A percentile compares a stretch with the other conserved stretches of the same genome.
These are phyloP conservation scores for Epizoanthus ramosus DNA, from an alignment of 92 coral and sea anemone genomes.

Conservation along the genomic window DNA sequence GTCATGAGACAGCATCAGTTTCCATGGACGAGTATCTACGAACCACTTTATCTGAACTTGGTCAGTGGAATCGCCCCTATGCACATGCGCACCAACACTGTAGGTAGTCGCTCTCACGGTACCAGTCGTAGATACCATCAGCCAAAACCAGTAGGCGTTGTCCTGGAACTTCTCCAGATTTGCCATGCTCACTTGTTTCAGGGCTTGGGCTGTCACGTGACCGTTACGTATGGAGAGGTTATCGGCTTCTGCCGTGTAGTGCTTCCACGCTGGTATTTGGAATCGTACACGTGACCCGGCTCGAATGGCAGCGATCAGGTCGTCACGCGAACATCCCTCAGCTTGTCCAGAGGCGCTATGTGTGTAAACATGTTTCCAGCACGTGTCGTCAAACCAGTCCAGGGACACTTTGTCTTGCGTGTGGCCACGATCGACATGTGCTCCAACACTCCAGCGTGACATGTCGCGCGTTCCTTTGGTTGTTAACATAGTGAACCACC, in stretches of 20 bases:
- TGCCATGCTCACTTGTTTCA: constrained; percentile 68
- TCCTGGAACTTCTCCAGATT: constrained; percentile 52
- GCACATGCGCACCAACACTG: constrained; percentile 57
- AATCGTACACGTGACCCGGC: constrained; percentile 74
- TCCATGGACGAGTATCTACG: constrained; percentile 73
- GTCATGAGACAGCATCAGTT: constrained; percentile 46
- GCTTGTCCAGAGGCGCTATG: constrained; percentile 46
- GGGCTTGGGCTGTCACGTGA: constrained; percentile 78
- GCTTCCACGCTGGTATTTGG: constrained; percentile 39
- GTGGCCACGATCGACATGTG: constrained; percentile 75
- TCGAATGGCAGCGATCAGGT: constrained; percentile 44
- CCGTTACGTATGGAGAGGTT: constrained; percentile 66
- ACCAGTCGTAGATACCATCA: constrained; percentile 83
- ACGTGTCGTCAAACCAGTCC: constrained; percentile 77
- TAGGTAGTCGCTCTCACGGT: constrained; percentile 60
- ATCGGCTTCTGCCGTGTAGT: constrained; percentile 75
- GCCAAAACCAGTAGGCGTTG: constrained; percentile 75
- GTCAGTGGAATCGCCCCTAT: constrained; percentile 31
- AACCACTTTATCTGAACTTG: constrained; percentile 59
- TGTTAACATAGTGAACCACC: constrained; percentile 72
- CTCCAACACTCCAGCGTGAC: constrained; percentile 83
- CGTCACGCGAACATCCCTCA: constrained; percentile 39
- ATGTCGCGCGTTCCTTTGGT: constrained; percentile 72
- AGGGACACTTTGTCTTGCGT: constrained; percentile 60
- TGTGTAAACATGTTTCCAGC: constrained; percentile 72